Evolutionary conservation across 2,888 invertebrate genomes (phyloP), one percentile per base, ranked within the genome.

Genomic region (Ichneumon xanthorius): DNA sequence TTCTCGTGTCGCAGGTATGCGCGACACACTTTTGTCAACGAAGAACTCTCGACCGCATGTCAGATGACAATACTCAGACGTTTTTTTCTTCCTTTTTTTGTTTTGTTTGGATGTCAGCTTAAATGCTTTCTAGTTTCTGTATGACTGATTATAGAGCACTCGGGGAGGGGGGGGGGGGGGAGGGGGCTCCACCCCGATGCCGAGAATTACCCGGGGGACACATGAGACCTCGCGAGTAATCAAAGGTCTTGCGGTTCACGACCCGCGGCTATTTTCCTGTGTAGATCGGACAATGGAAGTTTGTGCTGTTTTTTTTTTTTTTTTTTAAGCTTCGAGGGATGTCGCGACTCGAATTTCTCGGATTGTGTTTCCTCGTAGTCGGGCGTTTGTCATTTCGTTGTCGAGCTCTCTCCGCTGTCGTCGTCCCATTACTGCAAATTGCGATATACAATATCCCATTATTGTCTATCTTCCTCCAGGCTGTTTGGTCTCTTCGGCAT

Each of bases 331-430:
- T 67, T 63, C 72, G 37, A 67, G 61, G 67, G 70, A 68, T 55
- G 61, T 26, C 63, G 65, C 45, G 80, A 72, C 61, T 82, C 85
- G 72, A 67, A 82, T 82, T 86, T 80, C 85, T 86, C 55, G 82
- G 67, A 77, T 86, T 77, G 77, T 80, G 61, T 82, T 61, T 61
- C 80, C 79, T 72, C 78, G 67, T 53, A 26, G 61, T 76, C 76
- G 48, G 48, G 73, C 82, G 61, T 82, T 86, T 86, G 85, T 78
- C 85, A 82, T 86, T 82, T 80, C 80, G 71, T 79, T 37, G 75
- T 79, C 68, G 30, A 11, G 30, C 22, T 50, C 65, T 61, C 77
- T 71, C 45, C 67, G 77, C 80, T 77, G 80, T 82, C 82, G 61
- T 77, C 80, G 82, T 82, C 77, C 76, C 80, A 76, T 82, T 86